Evolutionary conservation across 2,797 vertebrate genomes (phyloP).

Genomic region (Galago senegalensis): DNA sequence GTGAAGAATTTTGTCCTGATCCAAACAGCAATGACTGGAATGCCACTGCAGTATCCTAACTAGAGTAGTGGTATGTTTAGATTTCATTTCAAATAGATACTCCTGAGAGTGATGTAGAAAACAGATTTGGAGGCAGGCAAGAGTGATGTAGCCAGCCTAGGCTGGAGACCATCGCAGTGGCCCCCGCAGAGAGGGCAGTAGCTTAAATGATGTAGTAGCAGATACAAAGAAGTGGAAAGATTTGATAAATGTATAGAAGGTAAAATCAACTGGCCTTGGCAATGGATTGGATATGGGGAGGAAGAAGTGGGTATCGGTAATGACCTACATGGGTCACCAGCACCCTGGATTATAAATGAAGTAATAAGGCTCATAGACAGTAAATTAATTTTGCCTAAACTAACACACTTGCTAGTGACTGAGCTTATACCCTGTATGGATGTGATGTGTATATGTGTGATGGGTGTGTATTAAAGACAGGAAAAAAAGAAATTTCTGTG

Average conservation of each 20-base stretch:
- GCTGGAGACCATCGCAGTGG: not conserved
- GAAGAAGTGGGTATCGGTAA: not conserved
- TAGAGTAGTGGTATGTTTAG: not conserved
- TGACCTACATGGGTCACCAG: not conserved
- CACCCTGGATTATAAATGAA: not conserved
- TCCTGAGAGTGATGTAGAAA: not conserved
- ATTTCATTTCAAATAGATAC: constrained; percentile 42
- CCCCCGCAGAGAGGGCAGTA: not conserved
- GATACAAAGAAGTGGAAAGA: not conserved
- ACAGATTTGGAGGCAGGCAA: not conserved
- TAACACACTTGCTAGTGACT: not conserved
- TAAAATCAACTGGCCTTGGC: not conserved
- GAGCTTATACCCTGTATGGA: not conserved
- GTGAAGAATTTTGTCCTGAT: constrained; percentile 4
- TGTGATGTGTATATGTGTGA: not conserved
- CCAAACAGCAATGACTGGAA: constrained; percentile 13
- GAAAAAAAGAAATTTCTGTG: not conserved
- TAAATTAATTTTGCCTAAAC: constrained; percentile 16
- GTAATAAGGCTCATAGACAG: not conserved
- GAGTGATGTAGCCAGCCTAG: not conserved
- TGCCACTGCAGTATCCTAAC: not conserved
- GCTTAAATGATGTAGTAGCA: not conserved
- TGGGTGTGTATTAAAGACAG: not conserved
- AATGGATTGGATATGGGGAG: not conserved
- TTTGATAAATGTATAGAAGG: not conserved